A percentile compares a stretch with the other conserved stretches of the same genome.
Evolutionary conservation across 2,797 vertebrate species (phyloP).

Genomic region (Gallirallus australis): DNA sequence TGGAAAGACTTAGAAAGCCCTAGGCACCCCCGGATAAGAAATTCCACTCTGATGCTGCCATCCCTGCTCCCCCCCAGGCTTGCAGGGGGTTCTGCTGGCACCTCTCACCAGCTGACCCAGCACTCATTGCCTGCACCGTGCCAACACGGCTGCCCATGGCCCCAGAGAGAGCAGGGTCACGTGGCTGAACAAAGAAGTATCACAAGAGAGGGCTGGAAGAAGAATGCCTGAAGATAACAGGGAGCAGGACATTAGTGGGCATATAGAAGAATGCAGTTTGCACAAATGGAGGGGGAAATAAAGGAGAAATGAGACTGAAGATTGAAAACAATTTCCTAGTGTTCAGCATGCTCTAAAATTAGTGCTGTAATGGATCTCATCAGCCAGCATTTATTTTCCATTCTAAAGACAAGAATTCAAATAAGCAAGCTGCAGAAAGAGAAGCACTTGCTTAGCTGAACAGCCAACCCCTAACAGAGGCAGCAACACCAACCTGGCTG

Average conservation of each 20-base stretch:
- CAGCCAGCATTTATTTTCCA: slow-evolving; percentile 49
- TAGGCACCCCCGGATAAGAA: neutral
- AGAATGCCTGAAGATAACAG: neutral
- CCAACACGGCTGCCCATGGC: neutral
- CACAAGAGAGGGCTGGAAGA: neutral
- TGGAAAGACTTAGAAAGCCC: slow-evolving; percentile 1
- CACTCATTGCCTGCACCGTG: neutral
- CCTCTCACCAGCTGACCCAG: neutral
- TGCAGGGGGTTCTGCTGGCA: neutral
- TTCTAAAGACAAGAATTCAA: slow-evolving; percentile 55
- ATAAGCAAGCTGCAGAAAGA: slow-evolving; percentile 31
- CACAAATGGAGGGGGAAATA: neutral
- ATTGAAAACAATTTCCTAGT: slow-evolving; percentile 39
- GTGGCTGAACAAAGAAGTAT: neutral
- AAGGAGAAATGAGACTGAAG: slow-evolving; percentile 9
- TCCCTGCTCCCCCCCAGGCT: neutral
- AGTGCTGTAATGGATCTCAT: slow-evolving; percentile 57
- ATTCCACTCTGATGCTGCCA: neutral
- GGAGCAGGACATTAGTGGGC: neutral
- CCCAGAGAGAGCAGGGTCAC: neutral
- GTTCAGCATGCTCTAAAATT: slow-evolving; percentile 59
- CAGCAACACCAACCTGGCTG: neutral
- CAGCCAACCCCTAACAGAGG: neutral
- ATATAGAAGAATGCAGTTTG: neutral
- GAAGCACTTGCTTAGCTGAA: neutral